Base-by-base conservation (phyloP, 1,140 invertebrate genomes). In the Cheumatopsyche charites region DNA sequence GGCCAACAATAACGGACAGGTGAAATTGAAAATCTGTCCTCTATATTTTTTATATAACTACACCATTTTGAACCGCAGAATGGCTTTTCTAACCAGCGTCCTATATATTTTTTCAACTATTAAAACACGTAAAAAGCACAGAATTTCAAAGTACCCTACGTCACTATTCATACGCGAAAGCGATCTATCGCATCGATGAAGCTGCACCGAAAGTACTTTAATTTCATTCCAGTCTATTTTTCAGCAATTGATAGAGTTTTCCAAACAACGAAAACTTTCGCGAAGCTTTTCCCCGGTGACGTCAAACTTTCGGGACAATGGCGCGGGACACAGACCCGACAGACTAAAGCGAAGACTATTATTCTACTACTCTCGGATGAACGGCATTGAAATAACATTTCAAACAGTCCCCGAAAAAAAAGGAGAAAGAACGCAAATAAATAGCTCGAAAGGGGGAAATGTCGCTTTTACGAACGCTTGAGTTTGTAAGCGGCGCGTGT, bases 231-330 rank as follows among this genome's bases (percentile, higher is more conserved):
- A 36, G 29, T 36, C 9, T 36, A 36, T 67, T 67, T 74, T 71
- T 66, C 23, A 66, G 63, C 43, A 67, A 74, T 68, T 71, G 73
- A 74, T 71, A 68, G 73, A 74, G 65, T 74, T 74, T 74, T 26
- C 26, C 73, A 55, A 70, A 75, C 73, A 75, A 75, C 68, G 70
- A 21, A 62, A 75, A 72, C 67, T 62, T 68, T 49, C 23, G 58
- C 36, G 63, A 66, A 58, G 29, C 73, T 21, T 65, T 67, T 58
- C 19, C 70, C 61, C 66, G 42, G 63, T 74, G 66, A 74, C 70
- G 73, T 72, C 65, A 67, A 71, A 74, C 65, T 74, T 68, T 72
- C 55, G 45, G 52, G 47, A 62, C 66, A 69, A 65, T 69, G 61
- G 47, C 29, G 47, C 29, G 67, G 68, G 68, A 70, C 42, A 70